These are phyloP conservation scores for Mesaphorura yosii DNA, from an alignment of 1,140 invertebrate genomes.

Conservation along the genomic window DNA sequence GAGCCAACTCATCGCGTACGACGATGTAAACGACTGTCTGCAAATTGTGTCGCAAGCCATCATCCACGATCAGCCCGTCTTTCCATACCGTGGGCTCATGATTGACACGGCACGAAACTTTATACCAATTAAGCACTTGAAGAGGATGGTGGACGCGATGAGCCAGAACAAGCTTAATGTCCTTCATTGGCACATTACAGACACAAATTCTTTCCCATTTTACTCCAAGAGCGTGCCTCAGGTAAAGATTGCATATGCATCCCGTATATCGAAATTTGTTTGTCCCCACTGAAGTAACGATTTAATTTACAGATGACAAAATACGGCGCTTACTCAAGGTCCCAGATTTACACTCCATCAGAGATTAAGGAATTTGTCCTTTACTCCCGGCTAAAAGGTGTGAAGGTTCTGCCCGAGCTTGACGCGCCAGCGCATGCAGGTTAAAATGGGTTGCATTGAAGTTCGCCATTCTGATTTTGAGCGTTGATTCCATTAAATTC, in stretches of 20 bases:
- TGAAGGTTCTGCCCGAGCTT: conserved; percentile 36
- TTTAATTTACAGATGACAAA: conserved; percentile 31
- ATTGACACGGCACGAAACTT: conserved; percentile 37
- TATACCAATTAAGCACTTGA: conserved; percentile 30
- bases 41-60: conserved; percentile 47
- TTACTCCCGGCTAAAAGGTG: conserved; percentile 34
- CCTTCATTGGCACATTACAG: conserved; percentile 38
- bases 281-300: background rate
- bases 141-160: conserved; percentile 34
- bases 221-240: conserved; percentile 33
- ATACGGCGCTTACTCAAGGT: conserved; percentile 35
- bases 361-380: conserved; percentile 33
- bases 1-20: conserved; percentile 50
- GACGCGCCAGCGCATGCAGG: conserved; percentile 36
- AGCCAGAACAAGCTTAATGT: conserved; percentile 34
- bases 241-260: conserved; percentile 21
- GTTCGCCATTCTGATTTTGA: background rate
- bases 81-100: conserved; percentile 60
- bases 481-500: background rate
- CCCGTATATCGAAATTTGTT: background rate
- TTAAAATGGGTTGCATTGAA: background rate
- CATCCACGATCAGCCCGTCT: conserved; percentile 57
- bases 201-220: conserved; percentile 36
- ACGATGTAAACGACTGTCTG: conserved; percentile 32
- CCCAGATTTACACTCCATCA: conserved; percentile 33